Base-by-base conservation (phyloP, 2,888 invertebrate genomes). In the Ochropacha duplaris region DNA sequence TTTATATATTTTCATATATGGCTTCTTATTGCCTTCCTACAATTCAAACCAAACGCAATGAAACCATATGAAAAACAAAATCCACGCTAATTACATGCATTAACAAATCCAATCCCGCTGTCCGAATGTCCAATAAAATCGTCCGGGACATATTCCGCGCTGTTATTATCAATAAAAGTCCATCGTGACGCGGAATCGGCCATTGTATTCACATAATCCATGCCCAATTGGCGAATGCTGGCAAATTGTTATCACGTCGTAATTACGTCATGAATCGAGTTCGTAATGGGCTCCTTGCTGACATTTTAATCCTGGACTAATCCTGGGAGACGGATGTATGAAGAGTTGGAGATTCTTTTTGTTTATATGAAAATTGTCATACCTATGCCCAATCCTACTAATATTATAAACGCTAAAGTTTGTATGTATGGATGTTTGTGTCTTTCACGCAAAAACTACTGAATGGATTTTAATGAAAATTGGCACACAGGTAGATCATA, bases 301-400 rank as follows among this genome's bases (percentile, higher is more conserved):
- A 69, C 71, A 68, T 66, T 74, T 69, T 71, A 72, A 74, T 69
- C 71, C 66, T 19, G 60, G 57, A 44, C 57, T 72, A 59, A 74
- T 67, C 67, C 64, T 55, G 60, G 54, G 57, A 57, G 57, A 60
- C 16, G 54, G 64, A 65, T 64, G 54, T 49, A n/a, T 36, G 54
- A 56, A 56, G 50, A 56, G 28, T 12, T 31, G n/a, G 19, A 31
- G 28, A 31, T 16, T 51, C 9, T 51, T 22, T 51, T 19, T 50
- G 24, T n/a, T 26, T 26, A 24, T 31, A 9, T 31, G 3, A 31
- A 9, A 19, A 14, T n/a, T n/a, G n/a, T n/a, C n/a, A n/a, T n/a
- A n/a, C n/a, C n/a, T n/a, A n/a, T n/a, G n/a, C n/a, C n/a, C n/a
- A n/a, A n/a, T n/a, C 49, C 9, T 22, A 24, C 24, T 24, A 24